phyloP scores from a whole-genome alignment of 2,113 vertebrate species.

The human region GRCh38 chr16:10225501-10226000 shows the following conservation, averaged over 20 bases:
- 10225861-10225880: not conserved
- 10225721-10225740: too few species aligned
- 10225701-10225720: too few species aligned
- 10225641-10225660: too few species aligned
- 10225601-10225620: too few species aligned
- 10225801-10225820: not conserved
- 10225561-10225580: too few species aligned
- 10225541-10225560: too few species aligned
- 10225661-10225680: too few species aligned
- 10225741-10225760: not conserved
- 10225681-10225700: too few species aligned
- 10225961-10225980: not conserved
- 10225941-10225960: not conserved
- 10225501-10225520: too few species aligned
- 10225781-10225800: not conserved
- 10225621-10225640: too few species aligned
- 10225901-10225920: not conserved
- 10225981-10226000: not conserved
- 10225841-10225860: not conserved
- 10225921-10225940: not conserved
- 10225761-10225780: not conserved
- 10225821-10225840: not conserved
- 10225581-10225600: too few species aligned
- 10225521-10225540: too few species aligned
- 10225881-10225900: not conserved